These are phyloP conservation scores for Xenopus laevis DNA, from an alignment of 2,113 vertebrate genomes.

Conservation along the genomic window DNA sequence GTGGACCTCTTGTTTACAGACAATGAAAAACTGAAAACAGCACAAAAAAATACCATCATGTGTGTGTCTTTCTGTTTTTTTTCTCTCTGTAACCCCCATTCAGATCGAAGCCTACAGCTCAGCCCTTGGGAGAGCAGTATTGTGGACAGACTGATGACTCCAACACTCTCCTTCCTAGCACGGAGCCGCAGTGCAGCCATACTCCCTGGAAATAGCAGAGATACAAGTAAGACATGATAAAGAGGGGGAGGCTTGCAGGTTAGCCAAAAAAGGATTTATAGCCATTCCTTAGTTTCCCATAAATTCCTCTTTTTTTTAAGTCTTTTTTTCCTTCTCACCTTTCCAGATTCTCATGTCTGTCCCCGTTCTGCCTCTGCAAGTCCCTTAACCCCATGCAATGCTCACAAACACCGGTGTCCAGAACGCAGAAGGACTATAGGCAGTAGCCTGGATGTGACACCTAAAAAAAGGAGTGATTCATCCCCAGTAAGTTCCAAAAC, in stretches of 20 bases:
- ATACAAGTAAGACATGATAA: conserved; percentile 72
- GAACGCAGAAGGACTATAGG: conserved; percentile 72
- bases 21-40: too few species aligned
- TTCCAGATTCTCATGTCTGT: conserved; percentile 78
- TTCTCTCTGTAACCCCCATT: neutral
- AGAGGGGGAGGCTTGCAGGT: too few species aligned
- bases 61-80: neutral
- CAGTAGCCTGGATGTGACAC: conserved; percentile 77
- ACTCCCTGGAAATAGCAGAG: conserved; percentile 78
- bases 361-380: conserved; percentile 91
- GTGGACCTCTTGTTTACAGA: too few species aligned
- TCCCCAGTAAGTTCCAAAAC: conserved; percentile 68
- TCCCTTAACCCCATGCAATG: conserved; percentile 78
- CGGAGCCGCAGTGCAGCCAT: conserved; percentile 92
- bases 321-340: neutral
- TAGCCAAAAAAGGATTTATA: too few species aligned
- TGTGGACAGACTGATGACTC: conserved; percentile 93
- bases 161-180: conserved; percentile 91
- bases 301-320: too few species aligned
- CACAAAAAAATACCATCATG: neutral
- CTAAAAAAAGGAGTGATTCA: conserved; percentile 71
- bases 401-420: conserved; percentile 80
- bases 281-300: neutral
- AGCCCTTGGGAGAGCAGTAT: conserved; percentile 97
- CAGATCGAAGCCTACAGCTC: conserved; percentile 83